Base-by-base conservation (phyloP, 2,113 vertebrate genomes). In the Pituophis catenifer region DNA sequence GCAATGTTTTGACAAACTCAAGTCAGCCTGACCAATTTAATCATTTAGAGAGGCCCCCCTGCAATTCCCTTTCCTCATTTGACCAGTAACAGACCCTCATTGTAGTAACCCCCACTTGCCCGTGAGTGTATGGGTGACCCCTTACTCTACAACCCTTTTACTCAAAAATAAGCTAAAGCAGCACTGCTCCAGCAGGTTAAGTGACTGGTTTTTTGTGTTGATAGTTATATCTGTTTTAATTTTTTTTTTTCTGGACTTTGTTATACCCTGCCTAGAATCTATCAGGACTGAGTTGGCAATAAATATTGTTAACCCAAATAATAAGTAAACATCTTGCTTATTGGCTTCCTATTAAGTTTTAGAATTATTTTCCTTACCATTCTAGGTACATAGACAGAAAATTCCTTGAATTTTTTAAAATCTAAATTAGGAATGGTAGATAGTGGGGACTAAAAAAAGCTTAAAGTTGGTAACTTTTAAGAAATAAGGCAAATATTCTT, bases 391-490 rank as follows among this genome's bases (percentile, higher is more conserved):
- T 95, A 94, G 94, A 8, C n/a, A 94, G 91, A 23, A 58, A 95
- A 59, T 93, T 93, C 88, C 38, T 19, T 70, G 26, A 89, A 94
- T 94, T 94, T 95, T 95, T 93, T 29, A 54, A 94, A 93, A 65
- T 94, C 93, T 75, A 95, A 94, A 92, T 93, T 95, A 96, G 44
- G 4, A 48, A 48, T 48, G 4, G 89, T 94, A 91, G 95, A 95
- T 96, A 96, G 95, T 96, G 94, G 96, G 95, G 92, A 96, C 94
- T 95, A 95, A 96, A 92, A 94, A 93, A 96, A 17, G 92, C 94
- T 91, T 94, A 96, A 96, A 96, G 92, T 93, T 96, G 96, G 94
- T 95, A 97, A 92, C 50, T 94, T 94, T 86, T 91, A 94, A 93
- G 96, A 95, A 91, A 94, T 89, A 0, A 0, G 93, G 91, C 94